Evolutionary conservation across 2,888 invertebrate species (phyloP).

Genomic region (Oscheius sp.): DNA sequence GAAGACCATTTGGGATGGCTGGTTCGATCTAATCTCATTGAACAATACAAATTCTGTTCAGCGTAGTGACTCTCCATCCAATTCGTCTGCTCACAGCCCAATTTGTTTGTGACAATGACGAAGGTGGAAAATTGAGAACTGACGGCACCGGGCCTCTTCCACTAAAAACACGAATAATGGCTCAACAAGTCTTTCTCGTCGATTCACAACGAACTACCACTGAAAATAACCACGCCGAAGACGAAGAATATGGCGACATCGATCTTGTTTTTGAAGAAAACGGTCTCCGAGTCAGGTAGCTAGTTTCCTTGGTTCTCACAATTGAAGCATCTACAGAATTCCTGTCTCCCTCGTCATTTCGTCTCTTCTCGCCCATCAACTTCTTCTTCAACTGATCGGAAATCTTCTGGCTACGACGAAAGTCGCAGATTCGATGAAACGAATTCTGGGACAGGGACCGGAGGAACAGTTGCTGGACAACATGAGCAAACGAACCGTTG

Average conservation of each 20-base stretch:
- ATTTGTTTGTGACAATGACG: conserved; percentile 29
- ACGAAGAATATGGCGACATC: conserved; percentile 1
- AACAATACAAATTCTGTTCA: conserved; percentile 35
- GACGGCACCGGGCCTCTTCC: conserved; percentile 20
- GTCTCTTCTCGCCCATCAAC: conserved; percentile 36
- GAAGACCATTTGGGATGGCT: conserved; percentile 48
- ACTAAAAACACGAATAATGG: conserved; percentile 19
- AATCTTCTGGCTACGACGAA: conserved; percentile 16
- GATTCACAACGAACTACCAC: conserved; percentile 10
- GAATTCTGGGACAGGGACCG: conserved; percentile 14
- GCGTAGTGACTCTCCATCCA: conserved; percentile 85
- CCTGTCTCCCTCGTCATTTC: conserved; percentile 19
- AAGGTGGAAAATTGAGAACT: conserved; percentile 12
- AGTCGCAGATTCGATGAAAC: conserved; percentile 16
- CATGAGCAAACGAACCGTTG: conserved; percentile 5
- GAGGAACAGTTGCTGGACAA: conserved; percentile 16
- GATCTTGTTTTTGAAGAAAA: conserved; percentile 20
- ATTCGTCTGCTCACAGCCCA: conserved; percentile 80
- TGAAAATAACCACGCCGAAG: background rate
- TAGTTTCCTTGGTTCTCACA: background rate
- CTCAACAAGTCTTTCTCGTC: conserved; percentile 36
- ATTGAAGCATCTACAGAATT: conserved; percentile 5
- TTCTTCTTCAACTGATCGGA: conserved; percentile 35
- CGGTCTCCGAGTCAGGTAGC: conserved; percentile 21
- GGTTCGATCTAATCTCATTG: conserved; percentile 5